phyloP scores from a whole-genome alignment of 2,888 invertebrate genomes.

The Pasiphila rectangulata region DNA sequence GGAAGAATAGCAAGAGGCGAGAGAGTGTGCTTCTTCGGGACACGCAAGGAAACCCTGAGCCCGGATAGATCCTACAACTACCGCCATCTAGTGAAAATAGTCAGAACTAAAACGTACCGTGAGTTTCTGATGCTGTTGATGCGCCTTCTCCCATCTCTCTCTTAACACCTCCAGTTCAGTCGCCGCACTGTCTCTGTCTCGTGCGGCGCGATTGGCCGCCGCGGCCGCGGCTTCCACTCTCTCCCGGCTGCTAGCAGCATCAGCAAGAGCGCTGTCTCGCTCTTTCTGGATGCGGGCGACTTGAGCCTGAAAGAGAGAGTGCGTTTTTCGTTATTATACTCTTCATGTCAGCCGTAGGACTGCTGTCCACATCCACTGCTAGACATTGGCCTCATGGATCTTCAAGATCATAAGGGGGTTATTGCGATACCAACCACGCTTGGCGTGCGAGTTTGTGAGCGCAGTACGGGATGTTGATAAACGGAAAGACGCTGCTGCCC shows the following conservation, averaged over 20 bases:
- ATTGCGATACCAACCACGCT: too few species aligned
- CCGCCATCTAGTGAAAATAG: background rate
- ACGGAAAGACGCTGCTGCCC: too few species aligned
- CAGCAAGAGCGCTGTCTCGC: slow-evolving; percentile 89
- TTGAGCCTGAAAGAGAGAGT: slow-evolving; percentile 79
- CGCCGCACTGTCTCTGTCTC: slow-evolving; percentile 91
- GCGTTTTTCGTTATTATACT: background rate
- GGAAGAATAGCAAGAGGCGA: too few species aligned
- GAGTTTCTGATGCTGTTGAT: slow-evolving; percentile 90
- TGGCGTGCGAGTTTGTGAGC: too few species aligned
- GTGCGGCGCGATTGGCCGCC: slow-evolving; percentile 89
- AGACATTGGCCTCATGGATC: too few species aligned
- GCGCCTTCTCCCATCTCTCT: slow-evolving; percentile 93
- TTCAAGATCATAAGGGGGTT: too few species aligned
- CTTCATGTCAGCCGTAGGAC: too few species aligned
- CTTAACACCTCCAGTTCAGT: slow-evolving; percentile 93
- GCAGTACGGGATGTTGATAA: too few species aligned
- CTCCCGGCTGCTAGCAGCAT: slow-evolving; percentile 90
- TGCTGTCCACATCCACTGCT: too few species aligned
- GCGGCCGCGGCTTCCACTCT: slow-evolving; percentile 90
- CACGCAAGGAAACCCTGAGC: too few species aligned
- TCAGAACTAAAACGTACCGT: slow-evolving; percentile 78
- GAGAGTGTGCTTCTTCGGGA: too few species aligned
- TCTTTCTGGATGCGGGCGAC: slow-evolving; percentile 92
- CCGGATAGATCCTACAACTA: background rate